Evolutionary conservation across 1,140 invertebrate species (phyloP), one percentile per base, ranked within the genome.

Genomic region (Drosophila erecta): DNA sequence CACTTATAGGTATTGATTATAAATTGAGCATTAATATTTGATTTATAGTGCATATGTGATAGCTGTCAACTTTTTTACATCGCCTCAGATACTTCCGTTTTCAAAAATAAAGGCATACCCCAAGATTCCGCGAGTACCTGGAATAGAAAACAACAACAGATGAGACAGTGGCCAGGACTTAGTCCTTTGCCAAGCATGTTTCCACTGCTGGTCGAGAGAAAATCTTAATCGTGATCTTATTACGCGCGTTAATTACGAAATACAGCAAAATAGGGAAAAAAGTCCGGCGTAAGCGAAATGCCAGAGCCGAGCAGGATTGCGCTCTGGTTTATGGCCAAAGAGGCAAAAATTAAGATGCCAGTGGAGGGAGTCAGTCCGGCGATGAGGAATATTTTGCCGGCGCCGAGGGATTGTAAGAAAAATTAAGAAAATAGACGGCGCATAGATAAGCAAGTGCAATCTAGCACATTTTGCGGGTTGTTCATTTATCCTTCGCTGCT

Each of bases 161-260:
- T 51, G 64, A 67, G 60, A 37, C 64, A 43, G 60, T 67, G 46
- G 46, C 37, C 27, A 65, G 58, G 56, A 58, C 58, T 74, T 54
- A 22, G 74, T 51, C 30, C 60, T 51, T 62, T 51, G 60, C 43
- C 56, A 56, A 58, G 51, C 46, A 57, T 58, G 30, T 60, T 46
- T 38, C 33, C 59, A 62, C 33, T 41, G 43, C 50, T 22, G 15
- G 35, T 22, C 43, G 35, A 54, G 54, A 15, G 20, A 43, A 76
- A 89, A 79, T 73, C 79, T 89, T 83, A 89, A 86, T 86, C 83
- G 84, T 87, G 75, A 87, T 87, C 79, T 89, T 87, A 89, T 87
- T 87, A 87, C 71, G 76, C 62, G 79, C 84, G 79, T 87, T 87
- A 87, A 87, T 87, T 89, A 76, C 84, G 64, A 83, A 83, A 79